Conservation (phyloP, 2,888 invertebrate genomes). For the Cheilosia variabilis region DNA sequence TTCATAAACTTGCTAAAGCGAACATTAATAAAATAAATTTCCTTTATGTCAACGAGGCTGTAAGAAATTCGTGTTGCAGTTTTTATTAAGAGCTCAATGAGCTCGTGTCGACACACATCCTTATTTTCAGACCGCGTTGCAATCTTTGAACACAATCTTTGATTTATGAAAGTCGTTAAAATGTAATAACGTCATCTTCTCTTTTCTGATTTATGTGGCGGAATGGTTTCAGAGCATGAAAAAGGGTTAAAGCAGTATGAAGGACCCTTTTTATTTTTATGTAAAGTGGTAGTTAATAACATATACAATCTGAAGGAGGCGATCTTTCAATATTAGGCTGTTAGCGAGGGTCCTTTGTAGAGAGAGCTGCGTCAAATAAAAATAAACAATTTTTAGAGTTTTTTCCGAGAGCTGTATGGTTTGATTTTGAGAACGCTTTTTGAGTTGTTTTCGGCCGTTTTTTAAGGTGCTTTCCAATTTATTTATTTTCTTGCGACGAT, state of each 20-base stretch:
- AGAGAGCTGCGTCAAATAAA: neutral
- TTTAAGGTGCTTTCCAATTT: too few species aligned
- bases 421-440: too few species aligned
- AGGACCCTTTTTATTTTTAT: neutral
- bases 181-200: constrained; percentile 58
- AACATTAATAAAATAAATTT: too few species aligned
- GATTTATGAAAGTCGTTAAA: constrained; percentile 71
- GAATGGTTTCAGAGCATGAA: neutral
- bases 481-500: too few species aligned
- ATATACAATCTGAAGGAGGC: neutral
- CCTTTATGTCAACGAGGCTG: too few species aligned
- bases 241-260: constrained; percentile 31
- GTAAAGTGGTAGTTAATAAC: constrained; percentile 1
- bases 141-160: constrained; percentile 60
- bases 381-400: neutral
- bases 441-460: too few species aligned
- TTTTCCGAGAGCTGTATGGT: too few species aligned
- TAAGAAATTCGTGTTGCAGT: neutral
- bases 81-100: constrained; percentile 35
- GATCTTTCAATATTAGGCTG: neutral
- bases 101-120: constrained; percentile 20
- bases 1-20: too few species aligned
- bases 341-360: neutral
- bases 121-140: constrained; percentile 5
- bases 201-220: constrained; percentile 50